Base-by-base conservation (phyloP, 1,140 invertebrate species). In the Drosophila lowei region DNA sequence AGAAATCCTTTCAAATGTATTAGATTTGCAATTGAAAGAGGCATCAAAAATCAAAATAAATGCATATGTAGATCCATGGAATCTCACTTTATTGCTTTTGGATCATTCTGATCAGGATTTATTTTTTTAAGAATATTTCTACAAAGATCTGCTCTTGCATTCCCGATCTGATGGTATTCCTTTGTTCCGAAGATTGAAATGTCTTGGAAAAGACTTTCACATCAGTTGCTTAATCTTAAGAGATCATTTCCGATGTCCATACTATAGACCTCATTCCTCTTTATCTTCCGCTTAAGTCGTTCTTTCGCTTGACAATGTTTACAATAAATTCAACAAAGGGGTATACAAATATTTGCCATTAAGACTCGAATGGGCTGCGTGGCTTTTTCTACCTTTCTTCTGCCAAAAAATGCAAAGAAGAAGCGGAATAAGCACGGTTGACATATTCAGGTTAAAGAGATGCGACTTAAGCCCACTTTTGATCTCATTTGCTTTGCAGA, bases 391-490 rank as follows among this genome's bases (percentile, higher is more conserved):
- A 42, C 58, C 53, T 50, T 30, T 47, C 63, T 78, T 52, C 84
- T 57, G 60, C 50, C 48, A 79, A 84, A 49, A 72, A 28, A n/a
- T 34, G 50, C 49, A 34, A 55, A 61, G 18, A 47, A 72, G 50
- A 54, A 66, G 25, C 50, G 43, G 7, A 18, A 30, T 65, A 65
- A 65, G 63, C 64, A 57, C 59, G 59, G 58, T 60, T 83, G 83
- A 88, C 81, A 76, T 86, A 86, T 86, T 86, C 43, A 72, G 81
- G 81, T 86, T 86, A 86, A 86, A 88, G 62, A 86, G 81, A 86
- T 86, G 83, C 81, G 70, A 88, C 81, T 78, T 75, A 86, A 88
- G 74, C 74, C 83, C 74, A 86, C 78, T 88, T 88, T 86, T 86
- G 83, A 86, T 86, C 75, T 86, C 75, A 88, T 86, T 88, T 86